Base-by-base conservation (phyloP, 2,113 vertebrate species). In the Etheostoma spectabile region DNA sequence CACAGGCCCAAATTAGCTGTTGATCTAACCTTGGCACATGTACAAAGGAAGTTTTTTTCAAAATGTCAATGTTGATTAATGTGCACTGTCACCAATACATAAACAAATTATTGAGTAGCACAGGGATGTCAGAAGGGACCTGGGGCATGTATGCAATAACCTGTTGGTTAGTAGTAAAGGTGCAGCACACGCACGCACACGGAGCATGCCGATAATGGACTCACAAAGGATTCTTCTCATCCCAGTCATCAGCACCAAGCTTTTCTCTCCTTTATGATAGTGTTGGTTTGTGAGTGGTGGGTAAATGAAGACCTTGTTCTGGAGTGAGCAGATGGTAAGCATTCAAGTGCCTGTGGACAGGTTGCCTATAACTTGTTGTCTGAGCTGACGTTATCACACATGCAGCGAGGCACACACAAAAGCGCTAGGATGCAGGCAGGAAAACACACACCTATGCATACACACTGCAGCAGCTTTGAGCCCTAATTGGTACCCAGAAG, bases 401-500 rank as follows among this genome's bases (percentile, higher is more conserved):
- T 94, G 93, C 95, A 79, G 68, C 6, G 6, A 87, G 61, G 45
- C 61, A 48, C 60, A 51, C 57, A 4, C 74, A 67, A 27, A 70
- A 57, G 72, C 10, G 3, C 38, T 10, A 11, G 38, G 38, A 38
- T 38, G 38, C 38, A 38, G 38, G 38, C 38, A 11, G 38, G 10
- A 42, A 42, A 11, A 42, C 53, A 77, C 78, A 85, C 74, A 84
- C 85, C 65, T 71, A 82, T 66, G 42, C 93, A 92, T 95, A 96
- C 93, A 96, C 95, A 95, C 95, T 96, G 95, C 95, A 97, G 96
- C 96, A 97, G 96, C 94, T 97, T 95, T 96, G 96, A 96, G 96
- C 92, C 94, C 96, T 97, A 97, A 97, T 97, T 98, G 96, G 96
- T 96, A 97, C 96, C 97, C 96, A 96, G 96, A 97, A 97, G 96